Base-by-base conservation (phyloP, 2,888 invertebrate species). In the Meandrusa payeni region DNA sequence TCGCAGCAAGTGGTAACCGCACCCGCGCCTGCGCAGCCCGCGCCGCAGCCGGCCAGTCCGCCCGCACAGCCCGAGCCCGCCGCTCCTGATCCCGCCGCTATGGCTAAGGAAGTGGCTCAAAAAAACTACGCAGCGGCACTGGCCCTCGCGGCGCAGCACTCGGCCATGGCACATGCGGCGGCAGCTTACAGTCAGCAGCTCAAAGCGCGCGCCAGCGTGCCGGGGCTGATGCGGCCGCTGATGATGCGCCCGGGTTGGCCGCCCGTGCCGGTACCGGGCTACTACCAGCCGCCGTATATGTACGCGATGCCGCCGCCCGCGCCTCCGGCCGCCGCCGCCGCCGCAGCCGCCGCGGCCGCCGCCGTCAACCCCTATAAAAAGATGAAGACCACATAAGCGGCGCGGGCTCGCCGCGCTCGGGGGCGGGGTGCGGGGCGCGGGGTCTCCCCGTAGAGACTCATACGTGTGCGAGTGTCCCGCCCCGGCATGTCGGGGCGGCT, bases 351-450 rank as follows among this genome's bases (percentile, higher is more conserved):
- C 48, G 75, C 78, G 46, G 76, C 79, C 47, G 80, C 79, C 40
- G 78, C 82, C 47, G 89, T 94, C 72, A 95, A 95, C 76, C 96
- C 96, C 45, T 95, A 94, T 86, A 96, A 96, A 88, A 95, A 95
- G 89, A 93, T 95, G 92, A 95, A 95, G 89, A 95, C 95, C 64
- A 95, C 93, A 73, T 94, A 93, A 89, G 55, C 51, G 63, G 59
- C 50, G 58, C 50, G 63, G 58, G 64, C 57, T 51, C 51, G 60
- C 52, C 53, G 52, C 56, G 69, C 69, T 73, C 77, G 74, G 64
- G 70, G 75, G 77, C 69, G 78, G 77, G 79, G 76, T 72, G 77
- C 76, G 76, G 77, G 79, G 75, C 77, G 83, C 82, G 82, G 83
- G 82, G 82, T 77, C 81, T 81, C 79, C 81, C 73, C 77, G 69